These are phyloP conservation scores for Ditylenchus weischeri DNA, from an alignment of 2,888 invertebrate species.

Conservation along the genomic window DNA sequence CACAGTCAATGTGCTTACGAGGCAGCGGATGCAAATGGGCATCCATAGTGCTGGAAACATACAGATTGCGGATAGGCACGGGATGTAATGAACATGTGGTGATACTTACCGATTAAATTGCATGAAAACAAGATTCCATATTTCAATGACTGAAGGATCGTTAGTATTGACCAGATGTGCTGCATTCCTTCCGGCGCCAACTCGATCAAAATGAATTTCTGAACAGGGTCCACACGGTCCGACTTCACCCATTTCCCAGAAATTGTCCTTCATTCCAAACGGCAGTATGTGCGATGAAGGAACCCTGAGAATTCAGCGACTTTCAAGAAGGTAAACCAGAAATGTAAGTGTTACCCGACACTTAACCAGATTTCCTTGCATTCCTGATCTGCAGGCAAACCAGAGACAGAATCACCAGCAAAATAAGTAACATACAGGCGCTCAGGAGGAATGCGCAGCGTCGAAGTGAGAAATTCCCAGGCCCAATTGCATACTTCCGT, in stretches of 20 bases:
- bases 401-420: slow-evolving; percentile 69
- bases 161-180: slow-evolving; percentile 90
- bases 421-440: slow-evolving; percentile 96
- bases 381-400: slow-evolving; percentile 83
- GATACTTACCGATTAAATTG: slow-evolving; percentile 76
- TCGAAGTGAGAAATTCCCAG: slow-evolving; percentile 86
- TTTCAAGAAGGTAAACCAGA: slow-evolving; percentile 13
- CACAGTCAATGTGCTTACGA: slow-evolving; percentile 96
- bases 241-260: slow-evolving; percentile 99
- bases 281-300: slow-evolving; percentile 69
- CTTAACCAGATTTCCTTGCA: slow-evolving; percentile 75
- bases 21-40: slow-evolving; percentile 79
- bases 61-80: not conserved
- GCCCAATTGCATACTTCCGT: slow-evolving; percentile 93
- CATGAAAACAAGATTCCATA: slow-evolving; percentile 99
- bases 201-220: slow-evolving; percentile 90
- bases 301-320: slow-evolving; percentile 69
- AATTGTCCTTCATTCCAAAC: slow-evolving; percentile 92
- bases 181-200: slow-evolving; percentile 71
- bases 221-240: slow-evolving; percentile 99
- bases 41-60: slow-evolving; percentile 63
- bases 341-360: slow-evolving; percentile 17
- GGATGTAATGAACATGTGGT: not conserved
- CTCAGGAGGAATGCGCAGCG: slow-evolving; percentile 72
- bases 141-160: slow-evolving; percentile 94